phyloP scores from a whole-genome alignment of 2,113 vertebrate genomes.

The Pantherophis guttatus region DNA sequence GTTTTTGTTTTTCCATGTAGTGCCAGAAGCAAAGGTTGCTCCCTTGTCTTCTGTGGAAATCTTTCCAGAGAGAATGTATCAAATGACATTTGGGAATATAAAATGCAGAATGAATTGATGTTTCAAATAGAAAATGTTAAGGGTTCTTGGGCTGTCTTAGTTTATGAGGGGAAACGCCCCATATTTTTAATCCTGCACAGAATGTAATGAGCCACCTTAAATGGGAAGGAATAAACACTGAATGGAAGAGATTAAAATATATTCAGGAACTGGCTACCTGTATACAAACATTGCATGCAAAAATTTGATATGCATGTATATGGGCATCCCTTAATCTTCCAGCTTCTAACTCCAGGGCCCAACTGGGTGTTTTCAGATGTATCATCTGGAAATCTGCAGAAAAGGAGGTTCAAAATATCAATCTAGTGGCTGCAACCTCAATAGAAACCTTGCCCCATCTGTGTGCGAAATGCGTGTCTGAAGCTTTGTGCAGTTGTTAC shows the following conservation, averaged over 20 bases:
- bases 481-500: background rate
- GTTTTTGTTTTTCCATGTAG: background rate
- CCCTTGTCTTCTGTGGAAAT: background rate
- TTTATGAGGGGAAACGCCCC: background rate
- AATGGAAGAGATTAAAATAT: background rate
- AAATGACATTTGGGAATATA: background rate
- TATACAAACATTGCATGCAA: background rate
- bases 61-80: background rate
- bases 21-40: background rate
- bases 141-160: background rate
- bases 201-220: background rate
- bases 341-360: background rate
- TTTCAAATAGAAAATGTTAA: background rate
- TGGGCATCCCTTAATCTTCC: background rate
- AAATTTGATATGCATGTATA: background rate
- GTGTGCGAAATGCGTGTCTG: background rate
- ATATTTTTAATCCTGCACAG: background rate
- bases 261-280: background rate
- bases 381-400: background rate
- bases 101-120: background rate
- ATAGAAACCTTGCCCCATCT: background rate
- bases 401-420: background rate
- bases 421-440: background rate
- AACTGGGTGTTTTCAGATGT: background rate
- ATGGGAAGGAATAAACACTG: background rate